Percentiles rank a stretch among this genome's conserved stretches.
Conservation (phyloP, 2,888 invertebrate genomes). For the Zeuzera pyrina region DNA sequence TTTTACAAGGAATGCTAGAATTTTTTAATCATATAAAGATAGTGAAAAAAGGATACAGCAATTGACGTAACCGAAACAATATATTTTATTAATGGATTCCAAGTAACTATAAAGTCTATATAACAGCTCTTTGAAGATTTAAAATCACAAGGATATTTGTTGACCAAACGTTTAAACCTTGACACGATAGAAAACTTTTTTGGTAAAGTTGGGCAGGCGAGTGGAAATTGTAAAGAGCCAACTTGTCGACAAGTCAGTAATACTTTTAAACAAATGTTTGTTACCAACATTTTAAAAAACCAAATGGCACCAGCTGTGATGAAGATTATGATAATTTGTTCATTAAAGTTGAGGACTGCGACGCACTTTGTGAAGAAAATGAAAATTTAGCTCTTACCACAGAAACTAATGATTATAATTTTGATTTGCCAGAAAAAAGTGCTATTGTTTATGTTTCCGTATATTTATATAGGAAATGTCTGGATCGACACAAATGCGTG, state of each 20-base stretch:
- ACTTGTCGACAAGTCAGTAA: constrained; percentile 11
- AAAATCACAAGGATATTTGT: constrained; percentile 10
- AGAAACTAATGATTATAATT: neutral
- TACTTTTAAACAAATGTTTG: constrained; percentile 10
- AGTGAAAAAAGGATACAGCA: constrained; percentile 4
- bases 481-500: neutral
- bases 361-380: neutral
- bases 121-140: constrained; percentile 13
- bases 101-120: constrained; percentile 14
- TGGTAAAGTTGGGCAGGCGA: constrained; percentile 10
- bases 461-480: neutral
- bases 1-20: constrained; percentile 11
- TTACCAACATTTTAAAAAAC: constrained; percentile 7
- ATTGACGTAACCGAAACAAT: constrained; percentile 8
- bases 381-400: neutral
- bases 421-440: neutral
- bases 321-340: neutral
- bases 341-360: neutral
- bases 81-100: constrained; percentile 13
- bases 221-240: constrained; percentile 9
- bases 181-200: constrained; percentile 12
- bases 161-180: constrained; percentile 13
- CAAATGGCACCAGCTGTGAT: neutral
- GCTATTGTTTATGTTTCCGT: neutral
- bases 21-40: constrained; percentile 11